Base-by-base conservation (phyloP, 2,888 invertebrate species). In the Mantis religiosa region DNA sequence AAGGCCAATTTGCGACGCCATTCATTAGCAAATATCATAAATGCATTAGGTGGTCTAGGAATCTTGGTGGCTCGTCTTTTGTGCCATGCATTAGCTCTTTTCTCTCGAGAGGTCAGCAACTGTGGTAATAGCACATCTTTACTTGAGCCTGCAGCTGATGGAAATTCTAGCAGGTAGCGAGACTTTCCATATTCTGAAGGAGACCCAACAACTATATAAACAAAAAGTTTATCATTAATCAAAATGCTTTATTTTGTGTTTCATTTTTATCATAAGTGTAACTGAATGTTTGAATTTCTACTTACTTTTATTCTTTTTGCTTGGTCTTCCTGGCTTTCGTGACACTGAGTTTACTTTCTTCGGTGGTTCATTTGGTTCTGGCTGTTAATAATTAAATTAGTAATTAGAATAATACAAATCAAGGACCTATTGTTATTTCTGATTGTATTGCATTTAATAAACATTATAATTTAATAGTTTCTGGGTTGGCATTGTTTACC, bases 21-120 rank as follows among this genome's bases (percentile, higher is more conserved):
- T 91, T 94, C 93, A 90, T 93, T 94, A 2, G 94, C 93, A 91
- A 94, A 94, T 88, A 94, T 93, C 94, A 94, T 94, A 91, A 94
- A 94, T 6, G 94, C 94, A 91, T 94, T 94, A 1, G 93, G 93
- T 12, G 94, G 94, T 87, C 94, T 92, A 15, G 93, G 93, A 88
- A 93, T 93, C 91, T 93, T 93, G 85, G 91, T 91, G 83, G 89
- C 83, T 15, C 87, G 84, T 82, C 87, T 85, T 27, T 89, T 87
- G 28, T 83, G 88, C 89, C 87, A 89, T 12, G 85, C 85, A 25
- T 28, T 71, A 3, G 82, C 47, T 47, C 84, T 85, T 88, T 90
- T 85, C 54, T 83, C 88, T 25, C 82, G 28, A 34, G 14, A 30
- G n/a, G 86, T 28, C 81, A 87, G n/a, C 15, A 87, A 82, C 28